These are phyloP conservation scores for Hyppa rectilinea DNA, from an alignment of 2,888 invertebrate species.

Conservation along the genomic window DNA sequence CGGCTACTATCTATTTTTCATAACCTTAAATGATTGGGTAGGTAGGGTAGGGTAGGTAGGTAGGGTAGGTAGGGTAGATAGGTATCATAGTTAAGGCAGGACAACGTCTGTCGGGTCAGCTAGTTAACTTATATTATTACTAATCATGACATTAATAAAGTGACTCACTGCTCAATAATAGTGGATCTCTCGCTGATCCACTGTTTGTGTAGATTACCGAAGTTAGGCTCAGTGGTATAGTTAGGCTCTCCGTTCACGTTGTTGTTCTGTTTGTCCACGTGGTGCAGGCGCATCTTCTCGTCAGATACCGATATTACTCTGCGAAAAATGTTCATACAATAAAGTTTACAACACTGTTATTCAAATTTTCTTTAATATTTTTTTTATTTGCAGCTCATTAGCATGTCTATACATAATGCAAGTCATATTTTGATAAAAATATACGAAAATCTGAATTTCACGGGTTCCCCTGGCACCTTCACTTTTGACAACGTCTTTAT, in stretches of 20 bases:
- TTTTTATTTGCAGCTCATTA: no score
- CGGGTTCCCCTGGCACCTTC: background rate
- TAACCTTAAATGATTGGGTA: no score
- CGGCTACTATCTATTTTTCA: no score
- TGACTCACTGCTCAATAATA: slow-evolving; percentile 90
- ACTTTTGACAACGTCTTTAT: background rate
- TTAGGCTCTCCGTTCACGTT: slow-evolving; percentile 74
- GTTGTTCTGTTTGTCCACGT: slow-evolving; percentile 81
- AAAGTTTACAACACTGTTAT: background rate
- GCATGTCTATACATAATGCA: no score
- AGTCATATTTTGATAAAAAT: no score
- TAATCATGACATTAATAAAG: background rate
- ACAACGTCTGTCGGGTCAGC: no score
- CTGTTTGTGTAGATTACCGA: slow-evolving; percentile 84
- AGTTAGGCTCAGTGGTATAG: slow-evolving; percentile 84
- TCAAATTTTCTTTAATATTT: no score
- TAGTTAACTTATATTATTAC: no score
- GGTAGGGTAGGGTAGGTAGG: no score
- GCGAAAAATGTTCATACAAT: slow-evolving; percentile 20
- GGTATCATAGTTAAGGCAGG: no score
- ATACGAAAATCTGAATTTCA: background rate
- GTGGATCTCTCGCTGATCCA: slow-evolving; percentile 89
- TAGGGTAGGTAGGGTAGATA: no score
- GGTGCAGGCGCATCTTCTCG: slow-evolving; percentile 85
- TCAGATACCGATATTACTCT: slow-evolving; percentile 92